These are phyloP conservation scores for Gambusia holbrooki DNA, from an alignment of 2,113 vertebrate species.

Conservation along the genomic window DNA sequence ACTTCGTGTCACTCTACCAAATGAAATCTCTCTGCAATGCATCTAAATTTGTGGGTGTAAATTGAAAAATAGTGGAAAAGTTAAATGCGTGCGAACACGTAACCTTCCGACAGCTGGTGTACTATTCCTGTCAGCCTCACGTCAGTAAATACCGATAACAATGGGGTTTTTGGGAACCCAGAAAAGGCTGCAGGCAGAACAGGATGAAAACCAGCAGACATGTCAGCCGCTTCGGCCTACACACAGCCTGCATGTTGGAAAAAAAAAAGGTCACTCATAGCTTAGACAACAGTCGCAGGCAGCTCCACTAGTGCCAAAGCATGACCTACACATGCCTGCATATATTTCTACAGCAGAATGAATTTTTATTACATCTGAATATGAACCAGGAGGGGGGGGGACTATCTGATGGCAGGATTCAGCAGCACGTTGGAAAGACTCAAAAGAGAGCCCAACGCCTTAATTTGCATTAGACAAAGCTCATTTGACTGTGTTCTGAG, in stretches of 20 bases:
- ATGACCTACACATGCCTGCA: background rate
- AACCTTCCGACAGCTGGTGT: too few species aligned
- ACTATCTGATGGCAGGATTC: constrained; percentile 8
- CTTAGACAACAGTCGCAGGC: background rate
- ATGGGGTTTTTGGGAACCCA: background rate
- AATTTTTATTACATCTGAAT: constrained; percentile 2
- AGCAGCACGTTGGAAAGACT: constrained; percentile 9
- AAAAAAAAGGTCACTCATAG: background rate
- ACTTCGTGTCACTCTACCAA: too few species aligned
- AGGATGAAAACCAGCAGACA: background rate
- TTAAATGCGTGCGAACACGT: too few species aligned
- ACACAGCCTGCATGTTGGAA: constrained; percentile 10
- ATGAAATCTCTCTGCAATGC: too few species aligned
- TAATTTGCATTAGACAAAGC: constrained; percentile 50
- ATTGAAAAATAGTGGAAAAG: too few species aligned
- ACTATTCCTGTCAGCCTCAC: too few species aligned
- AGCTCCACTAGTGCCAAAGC: background rate
- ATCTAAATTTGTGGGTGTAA: too few species aligned
- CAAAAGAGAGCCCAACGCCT: constrained; percentile 8
- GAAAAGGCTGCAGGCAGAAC: background rate
- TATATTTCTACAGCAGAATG: constrained; percentile 19
- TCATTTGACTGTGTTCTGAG: constrained; percentile 43
- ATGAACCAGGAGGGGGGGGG: constrained; percentile 4
- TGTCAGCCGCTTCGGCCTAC: constrained; percentile 9
- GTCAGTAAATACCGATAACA: background rate